phyloP scores from a whole-genome alignment of 2,888 invertebrate species.

The Drosophila planitibia region DNA sequence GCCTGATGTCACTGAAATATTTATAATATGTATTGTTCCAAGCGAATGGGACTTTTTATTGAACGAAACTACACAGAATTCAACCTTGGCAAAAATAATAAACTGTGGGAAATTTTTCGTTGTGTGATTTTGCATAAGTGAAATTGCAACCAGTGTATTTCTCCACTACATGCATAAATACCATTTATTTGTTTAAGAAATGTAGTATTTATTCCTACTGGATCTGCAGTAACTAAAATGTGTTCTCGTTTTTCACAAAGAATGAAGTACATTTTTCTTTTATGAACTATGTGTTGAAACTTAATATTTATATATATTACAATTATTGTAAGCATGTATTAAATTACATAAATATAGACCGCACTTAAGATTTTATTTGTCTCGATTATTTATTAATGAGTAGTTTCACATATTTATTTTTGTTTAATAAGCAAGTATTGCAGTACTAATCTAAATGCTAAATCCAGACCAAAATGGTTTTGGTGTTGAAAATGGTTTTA shows the following conservation, averaged over 20 bases:
- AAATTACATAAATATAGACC: background rate
- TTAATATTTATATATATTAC: background rate
- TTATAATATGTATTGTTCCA: background rate
- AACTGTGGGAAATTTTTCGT: background rate
- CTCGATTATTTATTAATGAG: background rate
- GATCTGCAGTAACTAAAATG: background rate
- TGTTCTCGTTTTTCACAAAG: background rate
- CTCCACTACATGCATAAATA: no score
- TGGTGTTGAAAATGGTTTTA: background rate
- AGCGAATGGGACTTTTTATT: background rate
- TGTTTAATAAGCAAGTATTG: background rate
- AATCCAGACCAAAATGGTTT: background rate
- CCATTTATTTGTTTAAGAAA: background rate
- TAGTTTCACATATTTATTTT: background rate
- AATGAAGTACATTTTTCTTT: fast-evolving
- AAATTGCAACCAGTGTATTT: background rate
- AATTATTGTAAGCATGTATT: background rate
- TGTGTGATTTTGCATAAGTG: background rate
- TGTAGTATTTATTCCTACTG: background rate
- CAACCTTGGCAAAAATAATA: background rate
- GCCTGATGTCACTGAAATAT: background rate
- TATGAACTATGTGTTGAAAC: background rate
- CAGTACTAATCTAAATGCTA: background rate
- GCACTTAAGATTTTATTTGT: background rate
- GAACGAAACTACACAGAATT: background rate